phyloP scores from a whole-genome alignment of 2,797 vertebrate genomes.

The Gymnoscopelus microlampas region DNA sequence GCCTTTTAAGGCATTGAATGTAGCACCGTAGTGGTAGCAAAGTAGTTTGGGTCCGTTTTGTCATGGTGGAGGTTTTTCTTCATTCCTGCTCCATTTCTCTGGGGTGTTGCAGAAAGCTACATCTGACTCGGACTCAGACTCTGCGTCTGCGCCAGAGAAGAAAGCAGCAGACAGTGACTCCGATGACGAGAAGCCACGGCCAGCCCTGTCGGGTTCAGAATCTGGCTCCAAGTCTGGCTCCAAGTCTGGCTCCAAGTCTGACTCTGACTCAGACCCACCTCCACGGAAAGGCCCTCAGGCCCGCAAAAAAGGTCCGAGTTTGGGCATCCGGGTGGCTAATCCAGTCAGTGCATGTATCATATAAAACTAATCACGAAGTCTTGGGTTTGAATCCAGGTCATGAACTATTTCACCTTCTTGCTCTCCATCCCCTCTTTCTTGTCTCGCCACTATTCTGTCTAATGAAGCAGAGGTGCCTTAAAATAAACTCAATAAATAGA shows the following conservation, averaged over 20 bases:
- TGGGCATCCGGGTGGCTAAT: background rate
- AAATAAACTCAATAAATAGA: too few species aligned
- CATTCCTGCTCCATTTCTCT: background rate
- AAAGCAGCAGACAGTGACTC: slow-evolving; percentile 78
- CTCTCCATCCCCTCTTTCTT: too few species aligned
- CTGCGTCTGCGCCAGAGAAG: slow-evolving; percentile 83
- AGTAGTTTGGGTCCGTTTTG: background rate
- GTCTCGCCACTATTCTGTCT: too few species aligned
- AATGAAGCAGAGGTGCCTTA: too few species aligned
- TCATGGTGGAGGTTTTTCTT: background rate
- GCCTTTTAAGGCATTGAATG: background rate
- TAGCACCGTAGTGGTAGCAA: too few species aligned
- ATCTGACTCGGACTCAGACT: slow-evolving; percentile 89
- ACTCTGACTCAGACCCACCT: slow-evolving; percentile 89
- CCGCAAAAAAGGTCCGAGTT: slow-evolving; percentile 87
- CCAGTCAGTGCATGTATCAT: background rate
- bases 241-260: slow-evolving; percentile 85
- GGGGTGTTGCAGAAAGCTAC: slow-evolving; percentile 81
- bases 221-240: slow-evolving; percentile 87
- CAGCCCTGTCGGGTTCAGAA: slow-evolving; percentile 83
- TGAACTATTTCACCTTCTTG: too few species aligned
- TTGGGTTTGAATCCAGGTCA: too few species aligned
- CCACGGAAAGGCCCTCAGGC: slow-evolving; percentile 85
- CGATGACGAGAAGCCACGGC: slow-evolving; percentile 82
- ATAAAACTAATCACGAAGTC: too few species aligned